Evolutionary conservation across 2,888 invertebrate species (phyloP).

Genomic region (Xylocampa areola): DNA sequence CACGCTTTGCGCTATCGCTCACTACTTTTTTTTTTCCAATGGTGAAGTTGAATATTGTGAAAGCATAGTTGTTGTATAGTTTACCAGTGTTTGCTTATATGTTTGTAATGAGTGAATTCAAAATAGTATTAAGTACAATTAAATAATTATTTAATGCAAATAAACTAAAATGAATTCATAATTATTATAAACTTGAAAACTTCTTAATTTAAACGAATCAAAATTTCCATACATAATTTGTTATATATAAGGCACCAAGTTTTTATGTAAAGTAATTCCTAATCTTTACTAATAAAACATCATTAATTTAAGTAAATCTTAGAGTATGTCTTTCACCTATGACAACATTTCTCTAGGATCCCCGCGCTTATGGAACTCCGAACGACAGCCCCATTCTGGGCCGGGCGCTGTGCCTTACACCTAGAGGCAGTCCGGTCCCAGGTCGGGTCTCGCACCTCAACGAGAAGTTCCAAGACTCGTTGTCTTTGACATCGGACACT

Average conservation of each 20-base stretch:
- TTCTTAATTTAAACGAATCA: too few relatives aligned
- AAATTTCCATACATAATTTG: too few relatives aligned
- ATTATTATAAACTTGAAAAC: neutral
- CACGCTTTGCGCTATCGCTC: conserved; percentile 16
- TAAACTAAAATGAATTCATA: neutral
- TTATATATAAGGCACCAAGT: too few relatives aligned
- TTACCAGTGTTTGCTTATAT: too few relatives aligned
- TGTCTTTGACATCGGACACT: conserved; percentile 91
- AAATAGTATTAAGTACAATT: neutral
- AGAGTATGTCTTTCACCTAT: neutral
- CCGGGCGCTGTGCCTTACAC: conserved; percentile 85
- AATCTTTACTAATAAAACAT: too few relatives aligned
- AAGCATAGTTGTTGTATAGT: too few relatives aligned
- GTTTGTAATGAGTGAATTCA: conserved; percentile 6
- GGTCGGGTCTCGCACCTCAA: conserved; percentile 85
- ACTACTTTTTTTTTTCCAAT: neutral
- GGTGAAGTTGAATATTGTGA: neutral
- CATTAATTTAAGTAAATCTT: too few relatives aligned
- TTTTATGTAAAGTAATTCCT: too few relatives aligned
- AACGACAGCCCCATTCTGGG: conserved; percentile 84
- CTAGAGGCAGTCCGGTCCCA: conserved; percentile 85
- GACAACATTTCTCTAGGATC: conserved; percentile 67
- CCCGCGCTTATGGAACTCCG: conserved; percentile 78
- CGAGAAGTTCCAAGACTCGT: conserved; percentile 91
- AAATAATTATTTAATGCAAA: conserved; percentile 27